These are phyloP conservation scores for Odontamblyopus rebecca DNA, from an alignment of 2,797 vertebrate genomes.

Conservation along the genomic window DNA sequence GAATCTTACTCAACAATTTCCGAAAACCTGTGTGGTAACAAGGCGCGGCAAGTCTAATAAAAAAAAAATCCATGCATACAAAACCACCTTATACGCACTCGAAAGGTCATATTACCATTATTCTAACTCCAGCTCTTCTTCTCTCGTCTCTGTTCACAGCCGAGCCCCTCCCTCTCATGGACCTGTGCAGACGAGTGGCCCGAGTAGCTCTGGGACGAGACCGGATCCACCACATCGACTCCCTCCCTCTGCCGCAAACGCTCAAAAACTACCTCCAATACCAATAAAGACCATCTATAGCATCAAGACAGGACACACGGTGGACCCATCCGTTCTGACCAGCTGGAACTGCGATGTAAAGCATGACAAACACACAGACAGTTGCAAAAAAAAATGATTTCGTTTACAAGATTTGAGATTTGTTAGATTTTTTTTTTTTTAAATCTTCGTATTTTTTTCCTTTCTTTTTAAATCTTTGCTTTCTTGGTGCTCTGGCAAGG, in stretches of 20 bases:
- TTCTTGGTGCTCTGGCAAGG: neutral
- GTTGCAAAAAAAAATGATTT: slow-evolving; percentile 7
- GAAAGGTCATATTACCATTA: neutral
- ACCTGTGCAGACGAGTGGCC: slow-evolving; percentile 93
- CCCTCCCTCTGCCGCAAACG: slow-evolving; percentile 92
- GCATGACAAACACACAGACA: slow-evolving; percentile 20
- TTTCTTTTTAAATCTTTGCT: slow-evolving; percentile 15
- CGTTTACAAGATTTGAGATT: slow-evolving; percentile 52
- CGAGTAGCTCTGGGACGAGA: slow-evolving; percentile 90
- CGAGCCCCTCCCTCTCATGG: slow-evolving; percentile 95
- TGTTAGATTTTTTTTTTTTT: slow-evolving; percentile 5
- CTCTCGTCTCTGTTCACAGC: slow-evolving; percentile 71
- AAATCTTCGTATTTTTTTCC: slow-evolving; percentile 20
- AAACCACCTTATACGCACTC: neutral
- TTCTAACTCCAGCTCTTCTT: slow-evolving; percentile 13
- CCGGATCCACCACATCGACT: slow-evolving; percentile 90
- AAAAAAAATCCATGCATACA: neutral
- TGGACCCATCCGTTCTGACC: slow-evolving; percentile 1
- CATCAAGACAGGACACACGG: neutral
- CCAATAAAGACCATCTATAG: slow-evolving; percentile 76
- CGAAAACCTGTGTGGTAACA: too few relatives aligned
- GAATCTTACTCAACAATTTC: too few relatives aligned
- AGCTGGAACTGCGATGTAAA: slow-evolving; percentile 20
- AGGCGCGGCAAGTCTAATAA: neutral
- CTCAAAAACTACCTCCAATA: slow-evolving; percentile 99